Evolutionary conservation across 2,888 invertebrate species (phyloP), one percentile per base, ranked within the genome.

Genomic region (Zonitis immaculata): DNA sequence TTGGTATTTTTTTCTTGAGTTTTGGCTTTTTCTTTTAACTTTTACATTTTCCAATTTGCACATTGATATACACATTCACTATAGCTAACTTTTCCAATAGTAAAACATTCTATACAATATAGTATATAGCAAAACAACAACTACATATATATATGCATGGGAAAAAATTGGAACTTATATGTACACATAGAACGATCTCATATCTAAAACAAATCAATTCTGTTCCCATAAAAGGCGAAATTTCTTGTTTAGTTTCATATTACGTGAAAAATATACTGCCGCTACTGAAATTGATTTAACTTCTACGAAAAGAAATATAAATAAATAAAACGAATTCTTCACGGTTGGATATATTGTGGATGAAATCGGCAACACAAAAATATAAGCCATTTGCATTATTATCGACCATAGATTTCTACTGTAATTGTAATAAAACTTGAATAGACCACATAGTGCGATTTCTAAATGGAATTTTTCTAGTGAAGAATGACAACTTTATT

Each of bases 41-140:
- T 50, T 35, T 51, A 54, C 59, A 51, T 45, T 57, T 58, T 53
- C 58, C 56, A 59, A 61, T 61, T 61, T 61, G 50, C 61, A 60
- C 61, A 57, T 58, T 63, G 50, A 57, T 63, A 55, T 53, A 52
- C 54, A 54, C 56, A 57, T 56, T 58, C 59, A 39, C 11, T 39
- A 11, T 9, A 16, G 3, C 5, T 22, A 49, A 49, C 55, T 53
- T 51, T 52, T 54, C 54, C 50, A 49, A 54, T 55, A 57, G 47
- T 39, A 44, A 32, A 56, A 44, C 47, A 16, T 9, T 35, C 16
- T 35, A 9, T 35, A 35, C 18, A 35, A 35, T 35, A 18, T 11
- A 8, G 1, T 32, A 32, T 14, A 9, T 27, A 11, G 7, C 2
- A 28, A 28, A 39, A 39, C 6, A 18, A 11, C 8, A 7, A 16